Base-by-base conservation (phyloP, 64 coral and sea anemone genomes). In the Pocillopora verrucosa region DNA sequence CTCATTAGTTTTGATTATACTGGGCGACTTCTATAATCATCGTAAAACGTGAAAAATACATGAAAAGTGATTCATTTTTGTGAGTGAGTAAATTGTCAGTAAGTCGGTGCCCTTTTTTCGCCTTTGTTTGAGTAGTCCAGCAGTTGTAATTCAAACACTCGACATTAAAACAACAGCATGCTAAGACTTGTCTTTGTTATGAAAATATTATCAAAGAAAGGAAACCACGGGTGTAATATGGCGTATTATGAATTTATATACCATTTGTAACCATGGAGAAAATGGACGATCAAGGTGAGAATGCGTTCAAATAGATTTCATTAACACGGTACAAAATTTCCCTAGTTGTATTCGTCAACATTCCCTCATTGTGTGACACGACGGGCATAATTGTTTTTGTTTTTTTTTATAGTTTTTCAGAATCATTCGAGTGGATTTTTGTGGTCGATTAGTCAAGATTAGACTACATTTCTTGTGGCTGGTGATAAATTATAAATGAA, bases 401-500 rank as follows among this genome's bases (percentile, higher is more conserved):
- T 30, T 34, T 72, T 70, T 37, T 60, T 15, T 51, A 3, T 51
- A 51, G 24, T 56, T 72, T 72, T 38, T 83, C 16, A 17, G 37
- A 19, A 85, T 65, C 65, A 85, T 72, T 85, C 57, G 16, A 37
- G 38, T 51, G 37, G 61, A 85, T 85, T 56, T 41, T 72, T 72
- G 82, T 57, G 82, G 65, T 72, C 65, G 37, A 83, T 83, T 83
- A 26, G 36, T 83, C 22, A 56, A 85, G 82, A 72, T 72, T 72
- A 85, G 36, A 72, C 67, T 45, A 85, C 20, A 34, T 24, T 83
- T 72, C 82, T 85, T 72, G 65, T 70, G 82, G 64, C 64, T 36
- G 12, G 63, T 38, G 38, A 85, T 85, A 85, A 85, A 85, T 85
- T 85, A 85, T 85, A 26, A 26, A 72, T 68, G 63, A 85, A 45